Conservation (phyloP, 2,797 vertebrate species). For the Sebastes ruberrimus region DNA sequence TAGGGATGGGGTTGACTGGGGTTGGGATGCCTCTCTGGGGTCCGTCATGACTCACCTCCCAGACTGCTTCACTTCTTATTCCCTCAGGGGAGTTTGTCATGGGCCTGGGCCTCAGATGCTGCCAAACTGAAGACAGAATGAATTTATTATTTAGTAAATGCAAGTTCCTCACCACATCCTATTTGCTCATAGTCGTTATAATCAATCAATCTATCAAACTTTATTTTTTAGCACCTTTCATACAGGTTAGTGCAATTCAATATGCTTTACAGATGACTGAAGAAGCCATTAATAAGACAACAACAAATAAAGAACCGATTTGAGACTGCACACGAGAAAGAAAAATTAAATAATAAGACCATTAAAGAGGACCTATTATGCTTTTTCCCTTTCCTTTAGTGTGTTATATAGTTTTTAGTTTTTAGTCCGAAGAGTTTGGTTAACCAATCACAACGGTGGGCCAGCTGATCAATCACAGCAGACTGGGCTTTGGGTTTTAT, state of each 20-base stretch:
- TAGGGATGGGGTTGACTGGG: background rate
- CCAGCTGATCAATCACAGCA: too few species aligned
- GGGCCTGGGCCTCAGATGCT: background rate
- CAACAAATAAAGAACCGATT: background rate
- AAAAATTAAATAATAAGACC: background rate
- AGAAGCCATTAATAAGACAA: background rate
- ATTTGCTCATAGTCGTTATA: background rate
- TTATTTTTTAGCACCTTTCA: too few species aligned
- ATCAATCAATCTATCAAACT: background rate
- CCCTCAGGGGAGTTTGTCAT: slow-evolving; percentile 30
- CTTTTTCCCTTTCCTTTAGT: too few species aligned
- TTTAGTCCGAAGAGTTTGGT: too few species aligned
- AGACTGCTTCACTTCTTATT: slow-evolving; percentile 16
- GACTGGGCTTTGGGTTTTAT: too few species aligned
- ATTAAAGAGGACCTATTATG: too few species aligned
- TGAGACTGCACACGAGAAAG: background rate
- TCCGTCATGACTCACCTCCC: slow-evolving; percentile 42
- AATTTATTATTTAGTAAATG: background rate
- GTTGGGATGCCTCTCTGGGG: slow-evolving; percentile 14
- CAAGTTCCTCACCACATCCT: background rate
- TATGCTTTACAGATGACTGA: background rate
- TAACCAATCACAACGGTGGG: too few species aligned
- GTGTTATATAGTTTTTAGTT: too few species aligned
- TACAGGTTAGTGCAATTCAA: too few species aligned
- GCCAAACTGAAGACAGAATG: background rate